A percentile compares a stretch with the other conserved stretches of the same genome.
phyloP scores from a whole-genome alignment of 2,113 vertebrate species.

The Nesogale talazaci region DNA sequence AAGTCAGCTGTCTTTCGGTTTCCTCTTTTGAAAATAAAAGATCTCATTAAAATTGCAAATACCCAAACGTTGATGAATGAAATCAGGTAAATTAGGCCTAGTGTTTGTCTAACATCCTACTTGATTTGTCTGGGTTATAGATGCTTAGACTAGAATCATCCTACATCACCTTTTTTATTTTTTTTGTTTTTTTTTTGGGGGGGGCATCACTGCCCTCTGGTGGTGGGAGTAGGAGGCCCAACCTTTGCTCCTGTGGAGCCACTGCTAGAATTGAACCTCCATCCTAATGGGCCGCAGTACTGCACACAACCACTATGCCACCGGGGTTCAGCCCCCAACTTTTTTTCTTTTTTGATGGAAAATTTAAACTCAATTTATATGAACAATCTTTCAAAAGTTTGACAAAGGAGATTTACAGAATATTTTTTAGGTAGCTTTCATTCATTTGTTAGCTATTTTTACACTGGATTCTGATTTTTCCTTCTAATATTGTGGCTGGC shows the following conservation, averaged over 20 bases:
- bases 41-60: slow-evolving; percentile 21
- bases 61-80: neutral
- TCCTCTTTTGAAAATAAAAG: neutral
- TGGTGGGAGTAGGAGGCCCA: too few relatives aligned
- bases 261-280: too few relatives aligned
- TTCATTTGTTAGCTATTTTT: slow-evolving; percentile 28
- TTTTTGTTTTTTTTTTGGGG: too few relatives aligned
- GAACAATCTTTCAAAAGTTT: neutral
- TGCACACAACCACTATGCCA: too few relatives aligned
- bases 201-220: too few relatives aligned
- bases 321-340: too few relatives aligned
- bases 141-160: neutral
- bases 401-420: neutral
- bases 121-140: neutral
- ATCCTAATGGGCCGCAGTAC: too few relatives aligned
- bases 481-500: neutral
- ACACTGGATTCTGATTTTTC: neutral
- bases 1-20: neutral
- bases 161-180: too few relatives aligned
- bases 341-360: neutral
- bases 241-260: too few relatives aligned
- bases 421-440: neutral
- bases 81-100: neutral
- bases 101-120: neutral
- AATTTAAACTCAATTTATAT: neutral